These are phyloP conservation scores for Mactra quadrangularis DNA, from an alignment of 1,140 invertebrate species.

Conservation along the genomic window DNA sequence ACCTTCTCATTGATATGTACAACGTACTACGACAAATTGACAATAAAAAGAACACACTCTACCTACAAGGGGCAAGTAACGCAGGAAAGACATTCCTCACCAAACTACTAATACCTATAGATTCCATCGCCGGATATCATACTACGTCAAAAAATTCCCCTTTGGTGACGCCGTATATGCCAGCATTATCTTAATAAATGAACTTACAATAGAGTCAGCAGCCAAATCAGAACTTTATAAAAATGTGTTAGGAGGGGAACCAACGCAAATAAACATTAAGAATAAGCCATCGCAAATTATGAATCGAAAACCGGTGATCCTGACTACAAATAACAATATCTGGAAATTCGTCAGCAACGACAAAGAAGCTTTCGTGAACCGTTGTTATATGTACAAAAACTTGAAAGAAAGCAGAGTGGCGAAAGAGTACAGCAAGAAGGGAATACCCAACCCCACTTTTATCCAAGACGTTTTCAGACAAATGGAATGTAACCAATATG, in stretches of 20 bases:
- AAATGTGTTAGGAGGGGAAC: slow-evolving; percentile 13
- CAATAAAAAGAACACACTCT: not conserved
- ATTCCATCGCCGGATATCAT: not conserved
- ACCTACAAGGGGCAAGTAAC: slow-evolving; percentile 1
- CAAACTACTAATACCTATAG: not conserved
- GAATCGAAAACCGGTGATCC: not conserved
- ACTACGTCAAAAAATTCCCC: slow-evolving; percentile 3
- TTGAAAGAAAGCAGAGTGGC: not conserved
- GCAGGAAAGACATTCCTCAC: slow-evolving; percentile 11
- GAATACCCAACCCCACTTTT: not conserved
- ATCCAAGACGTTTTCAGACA: not conserved
- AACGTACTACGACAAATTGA: not conserved
- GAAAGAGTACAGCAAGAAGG: not conserved
- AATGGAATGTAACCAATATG: too few relatives aligned
- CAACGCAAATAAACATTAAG: slow-evolving; percentile 5
- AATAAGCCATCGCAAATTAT: not conserved
- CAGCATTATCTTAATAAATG: not conserved
- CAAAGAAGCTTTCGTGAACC: not conserved
- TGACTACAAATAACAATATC: not conserved
- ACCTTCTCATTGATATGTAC: not conserved
- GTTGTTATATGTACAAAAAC: not conserved
- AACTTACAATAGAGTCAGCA: not conserved
- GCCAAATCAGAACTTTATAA: slow-evolving; percentile 11
- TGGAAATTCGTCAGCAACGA: not conserved
- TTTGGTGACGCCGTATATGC: not conserved